Evolutionary conservation across 2,888 invertebrate species (phyloP), one percentile per base, ranked within the genome.

Genomic region (Drosophila kuntzei): DNA sequence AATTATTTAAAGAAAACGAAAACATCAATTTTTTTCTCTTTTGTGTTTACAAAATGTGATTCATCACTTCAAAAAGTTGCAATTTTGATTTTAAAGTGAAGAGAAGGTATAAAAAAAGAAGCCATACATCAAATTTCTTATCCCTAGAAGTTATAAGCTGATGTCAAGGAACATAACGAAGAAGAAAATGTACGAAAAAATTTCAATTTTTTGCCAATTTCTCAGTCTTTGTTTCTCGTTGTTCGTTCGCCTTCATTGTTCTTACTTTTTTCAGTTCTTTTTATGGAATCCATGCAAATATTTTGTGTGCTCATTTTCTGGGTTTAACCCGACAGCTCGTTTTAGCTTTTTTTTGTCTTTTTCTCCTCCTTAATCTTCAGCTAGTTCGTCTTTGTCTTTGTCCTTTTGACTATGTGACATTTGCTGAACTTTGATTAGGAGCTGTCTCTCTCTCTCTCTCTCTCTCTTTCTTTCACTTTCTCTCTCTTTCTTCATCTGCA

Each of bases 371-470:
- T 75, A 71, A 57, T 63, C 58, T 62, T 22, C 44, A 50, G 39
- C 44, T 66, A 71, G 66, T 71, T 58, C 22, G 37, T 47, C 53
- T 44, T 71, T 65, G 58, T 64, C 55, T 41, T 46, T 57, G 29
- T 57, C 18, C 22, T 34, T 53, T 60, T 55, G 46, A 47, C 47
- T 51, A 36, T 59, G 60, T 64, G 76, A 73, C 68, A 69, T 53
- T 34, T 62, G 58, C 76, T 76, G 78, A 76, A 73, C 78, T 76
- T 73, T 76, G 78, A 77, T 76, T 76, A 78, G 78, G 53, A 53
- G 59, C 39, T 67, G 20, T 22, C 22, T 47, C 53, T 60, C 50
- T 46, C 12, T 46, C 50, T 55, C 55, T 44, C 25, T 29, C 14
- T 2, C 44, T 44, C 12, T 8, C 50, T 25, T 0, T 8, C 25